Evolutionary conservation across 2,888 invertebrate genomes (phyloP).

Genomic region (Blastobasis adustella): DNA sequence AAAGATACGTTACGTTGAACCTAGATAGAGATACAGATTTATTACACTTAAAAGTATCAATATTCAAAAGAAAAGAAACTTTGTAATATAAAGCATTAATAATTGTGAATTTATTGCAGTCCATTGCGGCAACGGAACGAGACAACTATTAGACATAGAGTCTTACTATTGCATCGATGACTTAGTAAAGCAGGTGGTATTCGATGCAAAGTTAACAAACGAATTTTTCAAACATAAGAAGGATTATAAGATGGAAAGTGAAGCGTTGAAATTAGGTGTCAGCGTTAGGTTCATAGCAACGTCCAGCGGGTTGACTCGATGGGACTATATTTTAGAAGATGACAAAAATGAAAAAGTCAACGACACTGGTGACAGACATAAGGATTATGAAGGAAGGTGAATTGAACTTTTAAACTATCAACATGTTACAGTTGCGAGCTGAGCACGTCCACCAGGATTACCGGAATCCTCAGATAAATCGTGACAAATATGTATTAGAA

Average conservation of each 20-base stretch:
- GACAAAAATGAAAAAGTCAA: slow-evolving; percentile 68
- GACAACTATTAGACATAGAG: slow-evolving; percentile 69
- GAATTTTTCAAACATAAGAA: too few species aligned
- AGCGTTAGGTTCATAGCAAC: slow-evolving; percentile 89
- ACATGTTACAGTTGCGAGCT: too few species aligned
- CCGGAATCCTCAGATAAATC: too few species aligned
- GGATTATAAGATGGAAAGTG: too few species aligned
- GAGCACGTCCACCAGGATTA: too few species aligned
- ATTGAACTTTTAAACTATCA: slow-evolving; percentile 19
- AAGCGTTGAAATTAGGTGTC: slow-evolving; percentile 37
- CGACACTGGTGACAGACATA: slow-evolving; percentile 41
- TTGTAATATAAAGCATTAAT: too few species aligned
- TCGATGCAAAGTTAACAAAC: slow-evolving; percentile 82
- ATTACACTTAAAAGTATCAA: too few species aligned
- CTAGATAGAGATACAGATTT: too few species aligned
- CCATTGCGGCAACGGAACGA: slow-evolving; percentile 77
- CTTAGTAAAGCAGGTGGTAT: slow-evolving; percentile 87
- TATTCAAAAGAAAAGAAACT: too few species aligned
- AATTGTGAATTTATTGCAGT: slow-evolving; percentile 47
- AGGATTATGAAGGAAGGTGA: slow-evolving; percentile 42
- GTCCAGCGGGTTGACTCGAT: slow-evolving; percentile 90
- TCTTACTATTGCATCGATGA: slow-evolving; percentile 91
- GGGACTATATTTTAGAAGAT: slow-evolving; percentile 83
- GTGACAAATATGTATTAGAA: too few species aligned
- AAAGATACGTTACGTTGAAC: too few species aligned